Conservation (phyloP, 2,888 invertebrate species). For the Epirrhoe alternata region DNA sequence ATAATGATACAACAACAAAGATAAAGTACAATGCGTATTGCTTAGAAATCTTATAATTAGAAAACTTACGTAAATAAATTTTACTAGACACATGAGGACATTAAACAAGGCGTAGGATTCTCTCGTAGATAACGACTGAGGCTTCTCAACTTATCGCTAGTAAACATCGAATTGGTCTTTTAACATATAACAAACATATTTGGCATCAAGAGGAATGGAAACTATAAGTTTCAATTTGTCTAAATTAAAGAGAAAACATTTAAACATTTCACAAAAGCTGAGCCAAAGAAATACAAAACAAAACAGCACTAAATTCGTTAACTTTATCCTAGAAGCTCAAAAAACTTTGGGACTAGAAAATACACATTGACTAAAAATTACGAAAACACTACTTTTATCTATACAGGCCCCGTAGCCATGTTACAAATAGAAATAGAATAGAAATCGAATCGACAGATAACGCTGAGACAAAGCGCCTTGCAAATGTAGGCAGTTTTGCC, state of each 20-base stretch:
- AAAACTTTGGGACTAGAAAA: conserved; percentile 48
- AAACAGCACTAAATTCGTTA: conserved; percentile 61
- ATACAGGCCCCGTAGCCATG: too few species aligned
- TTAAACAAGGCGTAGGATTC: conserved; percentile 59
- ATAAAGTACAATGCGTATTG: conserved; percentile 59
- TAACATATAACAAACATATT: conserved; percentile 35
- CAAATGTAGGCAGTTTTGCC: too few species aligned
- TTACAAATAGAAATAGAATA: too few species aligned
- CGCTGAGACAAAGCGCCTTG: too few species aligned
- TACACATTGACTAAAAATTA: conserved; percentile 50
- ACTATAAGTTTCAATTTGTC: background rate
- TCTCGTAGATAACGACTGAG: conserved; percentile 51
- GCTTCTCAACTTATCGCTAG: conserved; percentile 33
- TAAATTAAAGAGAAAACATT: conserved; percentile 10
- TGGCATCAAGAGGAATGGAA: conserved; percentile 26
- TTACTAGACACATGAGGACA: conserved; percentile 49
- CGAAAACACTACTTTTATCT: conserved; percentile 36
- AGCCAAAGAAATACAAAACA: conserved; percentile 6
- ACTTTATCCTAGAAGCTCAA: conserved; percentile 78
- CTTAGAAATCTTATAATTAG: conserved; percentile 68
- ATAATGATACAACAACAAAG: conserved; percentile 25
- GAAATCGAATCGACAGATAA: too few species aligned
- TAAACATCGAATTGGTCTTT: conserved; percentile 43
- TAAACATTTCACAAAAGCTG: conserved; percentile 3
- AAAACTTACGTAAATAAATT: conserved; percentile 52